These are phyloP conservation scores for Callyntrura guangdongensis DNA, from an alignment of 2,888 invertebrate species.

Conservation along the genomic window DNA sequence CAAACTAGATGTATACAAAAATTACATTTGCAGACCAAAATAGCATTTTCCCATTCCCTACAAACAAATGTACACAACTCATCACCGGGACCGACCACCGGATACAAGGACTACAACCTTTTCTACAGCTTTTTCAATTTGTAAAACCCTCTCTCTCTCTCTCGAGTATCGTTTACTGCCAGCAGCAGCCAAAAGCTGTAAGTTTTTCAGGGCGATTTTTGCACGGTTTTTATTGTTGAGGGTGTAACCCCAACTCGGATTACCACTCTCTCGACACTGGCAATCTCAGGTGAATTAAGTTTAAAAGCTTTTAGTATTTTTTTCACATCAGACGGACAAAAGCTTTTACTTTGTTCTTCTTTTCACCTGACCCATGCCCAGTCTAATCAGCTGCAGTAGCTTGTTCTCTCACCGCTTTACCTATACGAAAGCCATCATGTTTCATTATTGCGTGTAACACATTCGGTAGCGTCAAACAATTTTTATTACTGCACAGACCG, in stretches of 20 bases:
- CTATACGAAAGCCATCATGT: background rate
- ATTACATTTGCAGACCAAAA: slow-evolving; percentile 21
- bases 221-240: background rate
- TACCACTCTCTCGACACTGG: background rate
- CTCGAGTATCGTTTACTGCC: too few relatives aligned
- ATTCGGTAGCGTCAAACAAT: background rate
- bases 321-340: background rate
- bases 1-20: background rate
- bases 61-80: background rate
- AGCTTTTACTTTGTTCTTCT: slow-evolving; percentile 19
- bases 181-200: background rate
- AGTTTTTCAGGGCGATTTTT: background rate
- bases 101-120: slow-evolving; percentile 24
- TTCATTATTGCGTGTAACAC: background rate
- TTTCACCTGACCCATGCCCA: background rate
- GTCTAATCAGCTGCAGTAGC: background rate
- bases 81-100: slow-evolving; percentile 21
- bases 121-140: background rate
- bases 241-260: background rate
- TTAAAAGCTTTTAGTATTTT: slow-evolving; percentile 1
- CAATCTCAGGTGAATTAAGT: background rate
- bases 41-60: slow-evolving; percentile 17
- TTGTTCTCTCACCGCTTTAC: too few relatives aligned
- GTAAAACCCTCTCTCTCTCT: background rate
- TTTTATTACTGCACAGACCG: background rate